Percentiles rank a stretch among this genome's conserved stretches.
phyloP scores from a whole-genome alignment of 2,888 invertebrate species.

The Hermodice carunculata region DNA sequence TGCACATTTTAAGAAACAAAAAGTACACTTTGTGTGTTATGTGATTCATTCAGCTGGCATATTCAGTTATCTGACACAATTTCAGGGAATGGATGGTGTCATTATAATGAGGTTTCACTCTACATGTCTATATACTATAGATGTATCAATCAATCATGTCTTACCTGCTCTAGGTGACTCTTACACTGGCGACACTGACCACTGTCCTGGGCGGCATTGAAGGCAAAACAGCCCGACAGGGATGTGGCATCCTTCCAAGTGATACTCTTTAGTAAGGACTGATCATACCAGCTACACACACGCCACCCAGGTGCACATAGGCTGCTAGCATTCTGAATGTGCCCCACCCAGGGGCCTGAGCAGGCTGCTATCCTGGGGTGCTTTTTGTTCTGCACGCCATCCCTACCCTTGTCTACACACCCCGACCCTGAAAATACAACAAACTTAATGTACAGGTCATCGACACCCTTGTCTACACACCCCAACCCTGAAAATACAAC shows the following conservation, averaged over 20 bases:
- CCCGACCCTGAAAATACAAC: too few species aligned
- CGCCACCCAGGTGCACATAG: slow-evolving; percentile 62
- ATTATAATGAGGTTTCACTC: too few species aligned
- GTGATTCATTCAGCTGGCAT: too few species aligned
- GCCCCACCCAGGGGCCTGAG: slow-evolving; percentile 58
- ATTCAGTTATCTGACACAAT: too few species aligned
- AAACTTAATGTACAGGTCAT: too few species aligned
- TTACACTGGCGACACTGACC: slow-evolving; percentile 58
- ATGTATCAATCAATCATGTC: too few species aligned
- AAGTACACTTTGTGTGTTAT: too few species aligned
- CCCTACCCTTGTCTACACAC: slow-evolving; percentile 52
- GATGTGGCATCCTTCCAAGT: slow-evolving; percentile 57
- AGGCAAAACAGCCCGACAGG: slow-evolving; percentile 59
- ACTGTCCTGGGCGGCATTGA: slow-evolving; percentile 65
- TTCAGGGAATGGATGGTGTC: too few species aligned
- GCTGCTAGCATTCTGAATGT: slow-evolving; percentile 51
- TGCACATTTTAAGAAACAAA: too few species aligned
- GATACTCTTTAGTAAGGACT: slow-evolving; percentile 47
- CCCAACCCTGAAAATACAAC: too few species aligned
- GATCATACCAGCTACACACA: slow-evolving; percentile 54
- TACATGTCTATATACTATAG: too few species aligned
- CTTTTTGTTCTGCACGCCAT: slow-evolving; percentile 41
- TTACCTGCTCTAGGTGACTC: not conserved
- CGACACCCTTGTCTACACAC: too few species aligned
- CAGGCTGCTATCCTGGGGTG: slow-evolving; percentile 54